These are phyloP conservation scores for Helicoverpa armigera DNA, from an alignment of 1,140 invertebrate genomes.

Conservation along the genomic window DNA sequence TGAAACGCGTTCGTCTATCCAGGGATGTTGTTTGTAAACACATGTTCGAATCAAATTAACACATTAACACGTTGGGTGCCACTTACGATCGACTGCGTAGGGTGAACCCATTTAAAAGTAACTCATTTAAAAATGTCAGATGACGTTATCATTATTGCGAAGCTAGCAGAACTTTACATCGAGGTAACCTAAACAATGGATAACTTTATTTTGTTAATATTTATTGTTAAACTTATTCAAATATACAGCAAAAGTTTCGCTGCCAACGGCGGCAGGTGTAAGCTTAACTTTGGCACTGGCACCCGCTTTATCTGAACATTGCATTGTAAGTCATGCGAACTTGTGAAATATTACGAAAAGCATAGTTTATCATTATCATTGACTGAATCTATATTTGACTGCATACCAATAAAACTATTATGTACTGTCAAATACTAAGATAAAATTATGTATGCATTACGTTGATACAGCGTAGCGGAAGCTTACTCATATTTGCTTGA, in stretches of 20 bases:
- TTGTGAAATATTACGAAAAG: background rate
- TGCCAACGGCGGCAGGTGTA: constrained; percentile 28
- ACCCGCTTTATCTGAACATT: constrained; percentile 5
- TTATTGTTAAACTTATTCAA: constrained; percentile 16
- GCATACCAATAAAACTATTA: too few relatives aligned
- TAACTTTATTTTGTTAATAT: background rate
- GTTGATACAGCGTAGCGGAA: background rate
- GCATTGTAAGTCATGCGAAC: background rate
- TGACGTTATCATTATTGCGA: background rate
- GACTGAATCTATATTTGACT: background rate
- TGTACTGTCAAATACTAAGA: too few relatives aligned
- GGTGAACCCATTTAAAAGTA: background rate
- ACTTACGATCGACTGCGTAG: constrained; percentile 2
- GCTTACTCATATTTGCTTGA: constrained; percentile 19
- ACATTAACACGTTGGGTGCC: constrained; percentile 31
- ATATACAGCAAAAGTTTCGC: constrained; percentile 9
- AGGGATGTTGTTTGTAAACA: constrained; percentile 43
- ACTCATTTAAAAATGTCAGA: background rate
- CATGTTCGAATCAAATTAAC: constrained; percentile 40
- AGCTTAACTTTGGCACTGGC: constrained; percentile 8
- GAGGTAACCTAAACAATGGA: background rate
- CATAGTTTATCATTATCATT: background rate
- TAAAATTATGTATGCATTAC: background rate
- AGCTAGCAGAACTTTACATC: background rate
- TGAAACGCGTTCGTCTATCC: constrained; percentile 33